A percentile compares a stretch with the other conserved stretches of the same genome.
phyloP scores from a whole-genome alignment of 2,888 invertebrate genomes.

The Ramazzottius varieornatus region DNA sequence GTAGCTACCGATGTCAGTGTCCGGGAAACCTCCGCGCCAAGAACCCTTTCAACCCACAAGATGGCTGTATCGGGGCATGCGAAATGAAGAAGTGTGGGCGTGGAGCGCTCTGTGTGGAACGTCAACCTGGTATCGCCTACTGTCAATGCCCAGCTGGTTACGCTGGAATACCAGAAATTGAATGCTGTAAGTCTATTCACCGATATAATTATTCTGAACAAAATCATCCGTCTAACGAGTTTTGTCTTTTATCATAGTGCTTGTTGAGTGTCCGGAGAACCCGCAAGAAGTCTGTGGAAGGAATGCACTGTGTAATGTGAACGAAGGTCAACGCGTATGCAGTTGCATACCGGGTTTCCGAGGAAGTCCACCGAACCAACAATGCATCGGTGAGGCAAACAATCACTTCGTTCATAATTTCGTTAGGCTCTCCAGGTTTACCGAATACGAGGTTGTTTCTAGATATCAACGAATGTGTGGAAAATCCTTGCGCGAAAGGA shows the following conservation, averaged over 20 bases:
- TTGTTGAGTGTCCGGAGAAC: neutral
- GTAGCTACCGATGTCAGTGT: conserved; percentile 10
- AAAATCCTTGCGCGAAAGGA: conserved; percentile 46
- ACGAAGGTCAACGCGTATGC: conserved; percentile 34
- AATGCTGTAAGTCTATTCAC: neutral
- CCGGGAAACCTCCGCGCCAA: neutral
- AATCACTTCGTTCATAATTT: neutral
- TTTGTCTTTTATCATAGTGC: neutral
- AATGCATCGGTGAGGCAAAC: neutral
- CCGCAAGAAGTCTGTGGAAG: conserved; percentile 37
- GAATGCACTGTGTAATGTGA: conserved; percentile 44
- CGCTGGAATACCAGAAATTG: neutral
- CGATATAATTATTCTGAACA: neutral
- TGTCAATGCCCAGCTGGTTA: neutral
- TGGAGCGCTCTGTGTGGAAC: conserved; percentile 48
- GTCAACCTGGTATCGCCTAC: neutral
- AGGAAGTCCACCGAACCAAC: neutral
- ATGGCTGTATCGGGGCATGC: conserved; percentile 43
- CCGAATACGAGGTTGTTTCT: too few relatives aligned
- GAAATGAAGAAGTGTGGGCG: conserved; percentile 50
- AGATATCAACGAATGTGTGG: conserved; percentile 11
- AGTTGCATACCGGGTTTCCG: conserved; percentile 37
- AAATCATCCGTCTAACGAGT: neutral
- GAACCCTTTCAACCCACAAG: neutral
- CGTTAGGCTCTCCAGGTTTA: too few relatives aligned